Percentiles rank a stretch among this genome's conserved stretches.
Evolutionary conservation across 2,797 vertebrate genomes (phyloP).

Genomic region (Etheostoma nigrum): DNA sequence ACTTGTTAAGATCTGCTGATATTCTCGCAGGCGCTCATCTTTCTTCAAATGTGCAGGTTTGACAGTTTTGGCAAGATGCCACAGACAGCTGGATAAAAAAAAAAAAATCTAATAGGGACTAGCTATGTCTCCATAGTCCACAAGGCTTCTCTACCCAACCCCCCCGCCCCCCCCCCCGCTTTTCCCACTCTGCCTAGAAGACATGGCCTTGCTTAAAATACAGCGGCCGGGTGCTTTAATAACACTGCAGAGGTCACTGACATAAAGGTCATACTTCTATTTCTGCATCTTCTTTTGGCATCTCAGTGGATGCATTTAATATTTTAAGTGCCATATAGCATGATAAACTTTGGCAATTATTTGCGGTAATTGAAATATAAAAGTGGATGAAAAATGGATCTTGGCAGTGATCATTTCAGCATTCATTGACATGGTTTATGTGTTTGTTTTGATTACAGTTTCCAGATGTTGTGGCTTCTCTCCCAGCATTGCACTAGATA

Average conservation of each 20-base stretch:
- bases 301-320: slow-evolving; percentile 8
- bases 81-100: slow-evolving; percentile 10
- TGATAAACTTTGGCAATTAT: slow-evolving; percentile 32
- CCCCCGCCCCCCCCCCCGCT: not conserved
- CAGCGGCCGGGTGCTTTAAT: slow-evolving; percentile 13
- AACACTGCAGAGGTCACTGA: slow-evolving; percentile 1
- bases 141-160: slow-evolving; percentile 12
- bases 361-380: slow-evolving; percentile 38
- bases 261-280: slow-evolving; percentile 7
- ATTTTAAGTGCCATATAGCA: slow-evolving; percentile 6
- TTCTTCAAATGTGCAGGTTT: slow-evolving; percentile 18
- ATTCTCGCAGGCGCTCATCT: slow-evolving; percentile 6
- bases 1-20: slow-evolving; percentile 25
- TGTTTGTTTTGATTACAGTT: slow-evolving; percentile 64
- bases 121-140: slow-evolving; percentile 2
- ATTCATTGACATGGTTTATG: slow-evolving; percentile 56
- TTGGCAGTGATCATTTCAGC: slow-evolving; percentile 45
- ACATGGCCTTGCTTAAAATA: slow-evolving; percentile 23
- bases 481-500: slow-evolving; percentile 40
- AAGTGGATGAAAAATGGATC: slow-evolving; percentile 48
- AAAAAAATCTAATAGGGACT: slow-evolving; percentile 6
- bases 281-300: not conserved
- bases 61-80: slow-evolving; percentile 26
- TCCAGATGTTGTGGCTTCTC: slow-evolving; percentile 67
- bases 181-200: slow-evolving; percentile 28